These are phyloP conservation scores for Nephrotoma appendiculata DNA, from an alignment of 2,888 invertebrate species.

Conservation along the genomic window DNA sequence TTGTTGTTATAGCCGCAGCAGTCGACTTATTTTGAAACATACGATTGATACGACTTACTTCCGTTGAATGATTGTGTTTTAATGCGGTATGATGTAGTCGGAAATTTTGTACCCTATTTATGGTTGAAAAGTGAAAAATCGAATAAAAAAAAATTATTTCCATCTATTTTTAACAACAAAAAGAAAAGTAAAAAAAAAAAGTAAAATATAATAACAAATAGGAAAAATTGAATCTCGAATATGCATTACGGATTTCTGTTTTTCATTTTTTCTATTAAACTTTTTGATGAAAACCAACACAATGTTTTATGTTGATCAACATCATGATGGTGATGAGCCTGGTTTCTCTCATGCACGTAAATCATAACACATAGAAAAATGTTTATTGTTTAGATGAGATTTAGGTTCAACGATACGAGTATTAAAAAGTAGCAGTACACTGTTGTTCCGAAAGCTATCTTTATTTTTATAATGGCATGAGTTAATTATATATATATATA, in stretches of 20 bases:
- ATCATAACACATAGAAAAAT: neutral
- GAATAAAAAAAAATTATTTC: neutral
- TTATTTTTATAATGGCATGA: neutral
- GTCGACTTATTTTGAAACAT: conserved; percentile 14
- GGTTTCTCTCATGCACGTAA: neutral
- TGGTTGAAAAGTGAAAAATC: neutral
- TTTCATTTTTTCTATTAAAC: neutral
- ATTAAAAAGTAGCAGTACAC: neutral
- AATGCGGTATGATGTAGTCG: conserved; percentile 17
- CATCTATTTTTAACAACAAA: neutral
- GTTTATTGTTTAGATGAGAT: neutral
- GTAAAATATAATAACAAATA: neutral
- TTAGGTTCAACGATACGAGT: neutral
- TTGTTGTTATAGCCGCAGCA: neutral
- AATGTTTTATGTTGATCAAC: neutral
- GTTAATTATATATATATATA: neutral
- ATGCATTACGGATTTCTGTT: neutral
- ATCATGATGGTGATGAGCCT: neutral
- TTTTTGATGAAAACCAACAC: neutral
- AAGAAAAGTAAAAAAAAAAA: conserved; percentile 3
- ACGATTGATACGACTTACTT: conserved; percentile 19
- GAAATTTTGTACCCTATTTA: conserved; percentile 17
- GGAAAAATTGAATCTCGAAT: neutral
- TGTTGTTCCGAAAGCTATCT: neutral
- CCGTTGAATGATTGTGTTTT: conserved; percentile 17